Percentiles rank a stretch among this genome's conserved stretches.
Conservation (phyloP, 2,888 invertebrate species). For the Drosophila neonasuta region DNA sequence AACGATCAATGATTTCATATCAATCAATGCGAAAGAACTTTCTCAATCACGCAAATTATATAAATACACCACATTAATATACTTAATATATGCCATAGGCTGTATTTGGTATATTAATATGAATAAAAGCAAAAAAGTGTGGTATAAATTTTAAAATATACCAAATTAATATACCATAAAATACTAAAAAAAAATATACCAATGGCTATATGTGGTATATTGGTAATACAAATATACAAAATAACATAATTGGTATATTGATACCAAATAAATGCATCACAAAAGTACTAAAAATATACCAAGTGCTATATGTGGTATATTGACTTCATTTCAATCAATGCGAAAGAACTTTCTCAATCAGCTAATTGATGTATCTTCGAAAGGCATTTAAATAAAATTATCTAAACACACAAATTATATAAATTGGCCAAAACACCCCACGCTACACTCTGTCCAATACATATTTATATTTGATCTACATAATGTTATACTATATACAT, state of each 20-base stretch:
- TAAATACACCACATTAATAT: not conserved
- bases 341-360: constrained; percentile 18
- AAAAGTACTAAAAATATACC: too few species aligned
- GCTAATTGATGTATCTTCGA: not conserved
- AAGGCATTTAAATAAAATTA: not conserved
- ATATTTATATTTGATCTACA: constrained; percentile 1
- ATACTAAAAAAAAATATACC: too few species aligned
- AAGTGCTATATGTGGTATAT: not conserved
- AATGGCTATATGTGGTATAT: too few species aligned
- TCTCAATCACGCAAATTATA: constrained; percentile 8
- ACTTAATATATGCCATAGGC: too few species aligned
- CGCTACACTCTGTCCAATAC: not conserved
- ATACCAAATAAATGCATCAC: too few species aligned
- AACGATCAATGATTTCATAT: constrained; percentile 10
- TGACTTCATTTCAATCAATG: constrained; percentile 15
- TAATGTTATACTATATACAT: not conserved
- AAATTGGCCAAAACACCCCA: not conserved
- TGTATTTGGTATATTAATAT: too few species aligned
- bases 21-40: constrained; percentile 8
- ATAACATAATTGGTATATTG: too few species aligned
- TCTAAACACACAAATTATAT: constrained; percentile 4
- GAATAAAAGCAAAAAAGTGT: too few species aligned
- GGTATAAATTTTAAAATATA: too few species aligned
- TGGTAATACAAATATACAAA: too few species aligned
- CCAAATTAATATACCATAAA: too few species aligned